Evolutionary conservation across 1,140 invertebrate genomes (phyloP).

Genomic region (Geopemphigus sp.): DNA sequence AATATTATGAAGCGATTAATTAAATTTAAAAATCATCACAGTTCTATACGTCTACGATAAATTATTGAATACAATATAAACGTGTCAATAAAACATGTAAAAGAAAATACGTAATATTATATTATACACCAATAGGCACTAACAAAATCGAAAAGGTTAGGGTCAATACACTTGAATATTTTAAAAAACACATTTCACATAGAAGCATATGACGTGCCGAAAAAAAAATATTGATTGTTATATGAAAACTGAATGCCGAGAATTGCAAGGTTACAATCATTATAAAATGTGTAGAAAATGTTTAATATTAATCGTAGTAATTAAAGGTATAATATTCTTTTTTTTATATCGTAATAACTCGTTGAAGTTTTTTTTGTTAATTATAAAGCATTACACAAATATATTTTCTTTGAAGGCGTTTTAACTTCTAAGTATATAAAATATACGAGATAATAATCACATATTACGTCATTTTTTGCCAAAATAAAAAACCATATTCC

Average conservation of each 20-base stretch:
- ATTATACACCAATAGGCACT: not conserved
- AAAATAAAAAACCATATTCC: no score
- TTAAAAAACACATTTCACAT: not conserved
- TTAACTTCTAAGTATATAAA: no score
- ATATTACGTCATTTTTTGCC: no score
- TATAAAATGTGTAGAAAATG: constrained; percentile 5
- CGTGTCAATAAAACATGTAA: not conserved
- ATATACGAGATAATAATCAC: no score
- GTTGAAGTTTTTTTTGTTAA: not conserved
- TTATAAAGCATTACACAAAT: not conserved
- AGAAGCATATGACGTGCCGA: not conserved
- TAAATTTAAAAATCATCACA: not conserved
- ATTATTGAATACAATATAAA: not conserved
- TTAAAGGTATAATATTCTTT: constrained; percentile 1
- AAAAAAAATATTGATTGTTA: not conserved
- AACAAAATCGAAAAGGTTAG: not conserved
- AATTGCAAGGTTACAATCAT: not conserved
- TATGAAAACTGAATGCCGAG: constrained; percentile 2
- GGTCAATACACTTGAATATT: not conserved
- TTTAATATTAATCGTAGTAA: not conserved
- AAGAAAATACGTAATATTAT: not conserved
- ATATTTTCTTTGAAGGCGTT: no score
- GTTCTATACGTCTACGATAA: not conserved
- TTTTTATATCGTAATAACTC: not conserved
- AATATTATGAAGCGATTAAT: no score